Conservation (phyloP, 2,888 invertebrate species). For the Molorchus minor region DNA sequence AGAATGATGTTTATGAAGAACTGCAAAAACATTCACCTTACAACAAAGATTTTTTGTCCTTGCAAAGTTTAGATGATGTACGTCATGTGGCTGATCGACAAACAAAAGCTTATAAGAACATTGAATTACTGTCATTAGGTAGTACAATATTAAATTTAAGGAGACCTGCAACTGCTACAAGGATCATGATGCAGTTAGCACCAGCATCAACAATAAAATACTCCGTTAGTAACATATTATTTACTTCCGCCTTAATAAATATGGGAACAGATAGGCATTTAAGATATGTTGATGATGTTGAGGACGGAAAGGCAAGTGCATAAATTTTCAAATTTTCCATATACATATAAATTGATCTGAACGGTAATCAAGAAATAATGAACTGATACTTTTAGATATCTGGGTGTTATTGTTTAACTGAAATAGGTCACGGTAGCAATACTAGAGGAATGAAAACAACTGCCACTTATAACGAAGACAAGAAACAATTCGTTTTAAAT, state of each 20-base stretch:
- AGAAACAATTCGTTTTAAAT: slow-evolving; percentile 76
- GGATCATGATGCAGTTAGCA: slow-evolving; percentile 69
- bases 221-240: slow-evolving; percentile 71
- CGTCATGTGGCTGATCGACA: slow-evolving; percentile 68
- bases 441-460: slow-evolving; percentile 87
- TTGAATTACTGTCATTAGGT: slow-evolving; percentile 69
- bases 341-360: background rate
- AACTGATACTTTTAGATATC: slow-evolving; percentile 60
- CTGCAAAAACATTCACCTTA: slow-evolving; percentile 51
- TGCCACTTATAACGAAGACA: slow-evolving; percentile 80
- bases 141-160: slow-evolving; percentile 66
- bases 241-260: slow-evolving; percentile 71
- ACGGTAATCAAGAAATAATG: slow-evolving; percentile 5
- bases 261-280: slow-evolving; percentile 73
- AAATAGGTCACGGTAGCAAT: slow-evolving; percentile 91
- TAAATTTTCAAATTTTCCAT: background rate
- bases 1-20: slow-evolving; percentile 52
- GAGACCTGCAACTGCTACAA: slow-evolving; percentile 61
- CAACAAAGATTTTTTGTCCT: slow-evolving; percentile 40
- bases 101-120: slow-evolving; percentile 72
- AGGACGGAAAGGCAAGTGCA: slow-evolving; percentile 51
- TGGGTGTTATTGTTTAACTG: slow-evolving; percentile 87
- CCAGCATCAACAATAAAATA: slow-evolving; percentile 73
- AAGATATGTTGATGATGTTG: slow-evolving; percentile 64
- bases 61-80: slow-evolving; percentile 55